Evolutionary conservation across 2,888 invertebrate species (phyloP).

Genomic region (Villa cingulata): DNA sequence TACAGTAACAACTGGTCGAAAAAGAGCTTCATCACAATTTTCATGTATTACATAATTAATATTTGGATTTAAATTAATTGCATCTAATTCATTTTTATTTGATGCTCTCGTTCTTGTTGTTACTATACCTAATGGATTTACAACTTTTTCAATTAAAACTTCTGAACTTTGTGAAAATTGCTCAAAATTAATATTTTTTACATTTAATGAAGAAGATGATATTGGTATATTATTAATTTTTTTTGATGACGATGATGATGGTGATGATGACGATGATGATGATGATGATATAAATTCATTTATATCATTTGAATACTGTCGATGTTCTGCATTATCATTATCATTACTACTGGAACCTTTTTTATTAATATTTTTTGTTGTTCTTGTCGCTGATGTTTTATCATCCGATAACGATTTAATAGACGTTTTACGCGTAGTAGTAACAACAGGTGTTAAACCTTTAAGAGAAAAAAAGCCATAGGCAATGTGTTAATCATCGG

Average conservation of each 20-base stretch:
- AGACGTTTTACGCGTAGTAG: no score
- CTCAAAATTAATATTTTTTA: background rate
- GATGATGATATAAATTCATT: no score
- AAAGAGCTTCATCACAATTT: constrained; percentile 54
- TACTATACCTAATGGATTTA: constrained; percentile 65
- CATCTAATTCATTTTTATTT: constrained; percentile 24
- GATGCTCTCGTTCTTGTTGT: constrained; percentile 34
- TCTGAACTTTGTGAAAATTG: constrained; percentile 6
- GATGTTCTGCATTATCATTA: no score
- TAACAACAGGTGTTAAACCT: constrained; percentile 40
- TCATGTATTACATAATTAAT: constrained; percentile 38
- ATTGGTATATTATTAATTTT: no score
- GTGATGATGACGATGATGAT: background rate
- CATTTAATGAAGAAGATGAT: background rate
- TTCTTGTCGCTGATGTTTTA: background rate
- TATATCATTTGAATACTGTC: background rate
- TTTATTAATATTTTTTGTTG: constrained; percentile 9
- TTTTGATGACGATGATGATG: no score
- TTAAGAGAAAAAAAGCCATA: constrained; percentile 71
- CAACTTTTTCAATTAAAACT: constrained; percentile 40
- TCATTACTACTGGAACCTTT: no score
- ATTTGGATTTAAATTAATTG: constrained; percentile 21
- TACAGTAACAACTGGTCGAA: constrained; percentile 50
- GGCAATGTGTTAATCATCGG: constrained; percentile 46
- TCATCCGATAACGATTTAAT: no score